Evolutionary conservation across 2,113 vertebrate genomes (phyloP).

Genomic region (Thalassarche chlororhynchos): DNA sequence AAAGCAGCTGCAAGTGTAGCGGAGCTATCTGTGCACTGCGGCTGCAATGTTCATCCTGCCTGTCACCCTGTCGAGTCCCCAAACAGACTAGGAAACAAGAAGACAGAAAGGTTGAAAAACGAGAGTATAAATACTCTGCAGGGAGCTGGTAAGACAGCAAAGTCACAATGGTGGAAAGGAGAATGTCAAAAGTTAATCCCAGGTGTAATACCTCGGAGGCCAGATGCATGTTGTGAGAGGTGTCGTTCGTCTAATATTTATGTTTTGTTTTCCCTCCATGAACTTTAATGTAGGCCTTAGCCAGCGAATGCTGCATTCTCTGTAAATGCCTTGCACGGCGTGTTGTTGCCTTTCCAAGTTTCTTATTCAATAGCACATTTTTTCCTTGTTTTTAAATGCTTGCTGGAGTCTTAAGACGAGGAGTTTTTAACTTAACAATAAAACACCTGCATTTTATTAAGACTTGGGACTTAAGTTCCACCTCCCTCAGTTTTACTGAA

Average conservation of each 20-base stretch:
- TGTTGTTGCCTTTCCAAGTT: slow-evolving; percentile 54
- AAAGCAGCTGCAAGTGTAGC: not conserved
- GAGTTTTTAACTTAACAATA: slow-evolving; percentile 52
- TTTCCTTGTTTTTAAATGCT: slow-evolving; percentile 47
- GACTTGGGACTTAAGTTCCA: slow-evolving; percentile 35
- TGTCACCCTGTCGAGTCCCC: not conserved
- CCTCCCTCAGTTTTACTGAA: slow-evolving; percentile 52
- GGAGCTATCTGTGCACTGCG: not conserved
- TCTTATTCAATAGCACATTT: slow-evolving; percentile 58
- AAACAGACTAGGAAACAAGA: not conserved
- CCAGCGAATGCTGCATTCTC: slow-evolving; percentile 50
- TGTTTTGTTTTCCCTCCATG: not conserved
- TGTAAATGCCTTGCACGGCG: not conserved
- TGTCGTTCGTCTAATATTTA: not conserved
- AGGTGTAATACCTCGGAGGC: not conserved
- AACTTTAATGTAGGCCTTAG: slow-evolving; percentile 25
- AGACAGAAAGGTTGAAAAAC: not conserved
- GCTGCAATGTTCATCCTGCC: not conserved
- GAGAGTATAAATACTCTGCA: not conserved
- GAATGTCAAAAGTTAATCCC: slow-evolving; percentile 19
- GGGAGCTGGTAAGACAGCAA: not conserved
- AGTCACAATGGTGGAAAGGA: not conserved
- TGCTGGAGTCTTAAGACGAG: not conserved
- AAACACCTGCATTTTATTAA: slow-evolving; percentile 82
- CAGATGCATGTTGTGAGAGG: not conserved